A percentile compares a stretch with the other conserved stretches of the same genome.
These are phyloP conservation scores for Lepidurus couesii DNA, from an alignment of 1,140 invertebrate genomes.

Conservation along the genomic window DNA sequence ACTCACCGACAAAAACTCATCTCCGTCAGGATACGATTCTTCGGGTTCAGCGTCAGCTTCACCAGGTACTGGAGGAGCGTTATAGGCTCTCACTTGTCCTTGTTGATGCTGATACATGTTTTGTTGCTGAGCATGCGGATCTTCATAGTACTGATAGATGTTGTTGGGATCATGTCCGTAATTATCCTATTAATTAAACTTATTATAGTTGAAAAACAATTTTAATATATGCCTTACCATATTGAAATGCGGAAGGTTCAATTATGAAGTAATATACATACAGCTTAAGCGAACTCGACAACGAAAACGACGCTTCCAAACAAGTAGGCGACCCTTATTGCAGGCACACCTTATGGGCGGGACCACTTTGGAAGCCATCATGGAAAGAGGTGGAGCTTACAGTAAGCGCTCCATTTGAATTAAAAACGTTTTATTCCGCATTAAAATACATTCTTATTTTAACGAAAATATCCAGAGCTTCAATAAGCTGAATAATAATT, in stretches of 20 bases:
- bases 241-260: not conserved
- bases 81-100: slow-evolving; percentile 10
- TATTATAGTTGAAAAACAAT: not conserved
- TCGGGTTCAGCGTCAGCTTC: not conserved
- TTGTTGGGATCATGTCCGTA: slow-evolving; percentile 22
- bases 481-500: not conserved
- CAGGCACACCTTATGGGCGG: not conserved
- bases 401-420: not conserved
- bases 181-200: not conserved
- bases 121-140: not conserved
- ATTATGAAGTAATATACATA: not conserved
- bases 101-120: slow-evolving; percentile 25
- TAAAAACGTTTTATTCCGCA: not conserved
- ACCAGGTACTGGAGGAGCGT: not conserved
- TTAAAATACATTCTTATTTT: not conserved
- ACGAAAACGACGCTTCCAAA: not conserved
- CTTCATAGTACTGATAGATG: not conserved
- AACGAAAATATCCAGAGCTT: not conserved
- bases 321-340: not conserved
- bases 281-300: not conserved
- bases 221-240: not conserved
- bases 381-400: not conserved
- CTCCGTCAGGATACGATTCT: not conserved
- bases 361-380: not conserved
- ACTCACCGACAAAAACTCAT: not conserved